phyloP scores from a whole-genome alignment of 2,113 vertebrate species.

The Eublepharis macularius region DNA sequence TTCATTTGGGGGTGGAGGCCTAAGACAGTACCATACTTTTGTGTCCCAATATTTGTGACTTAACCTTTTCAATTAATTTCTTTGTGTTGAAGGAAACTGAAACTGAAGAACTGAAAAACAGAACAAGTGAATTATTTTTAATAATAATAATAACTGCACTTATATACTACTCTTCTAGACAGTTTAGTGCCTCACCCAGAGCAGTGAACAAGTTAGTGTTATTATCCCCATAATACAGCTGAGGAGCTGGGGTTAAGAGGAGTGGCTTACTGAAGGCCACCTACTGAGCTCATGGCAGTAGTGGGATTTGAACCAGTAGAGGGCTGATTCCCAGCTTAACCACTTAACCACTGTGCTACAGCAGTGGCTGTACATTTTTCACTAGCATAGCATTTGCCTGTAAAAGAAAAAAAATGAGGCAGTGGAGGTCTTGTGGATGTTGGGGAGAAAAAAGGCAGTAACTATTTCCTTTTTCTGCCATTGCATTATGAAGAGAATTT shows the following conservation, averaged over 20 bases:
- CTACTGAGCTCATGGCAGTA: no score
- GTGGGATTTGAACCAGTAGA: no score
- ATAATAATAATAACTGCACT: no score
- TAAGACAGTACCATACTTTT: neutral
- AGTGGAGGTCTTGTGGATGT: neutral
- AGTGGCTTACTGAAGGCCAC: no score
- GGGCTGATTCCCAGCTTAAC: no score
- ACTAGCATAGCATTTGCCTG: neutral
- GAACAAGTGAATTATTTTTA: neutral
- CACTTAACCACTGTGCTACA: no score
- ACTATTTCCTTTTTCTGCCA: neutral
- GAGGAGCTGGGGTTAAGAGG: no score
- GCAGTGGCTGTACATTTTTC: neutral
- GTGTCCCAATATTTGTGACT: neutral
- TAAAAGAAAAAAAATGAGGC: neutral
- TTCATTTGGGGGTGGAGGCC: neutral
- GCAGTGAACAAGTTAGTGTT: no score
- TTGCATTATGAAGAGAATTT: neutral
- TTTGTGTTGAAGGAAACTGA: neutral
- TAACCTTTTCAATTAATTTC: neutral
- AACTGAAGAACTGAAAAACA: neutral
- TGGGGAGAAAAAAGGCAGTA: neutral
- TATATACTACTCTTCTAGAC: no score
- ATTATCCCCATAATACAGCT: no score
- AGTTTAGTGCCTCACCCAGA: no score